Evolutionary conservation across 2,888 invertebrate genomes (phyloP).

Genomic region (Unio delphinus): DNA sequence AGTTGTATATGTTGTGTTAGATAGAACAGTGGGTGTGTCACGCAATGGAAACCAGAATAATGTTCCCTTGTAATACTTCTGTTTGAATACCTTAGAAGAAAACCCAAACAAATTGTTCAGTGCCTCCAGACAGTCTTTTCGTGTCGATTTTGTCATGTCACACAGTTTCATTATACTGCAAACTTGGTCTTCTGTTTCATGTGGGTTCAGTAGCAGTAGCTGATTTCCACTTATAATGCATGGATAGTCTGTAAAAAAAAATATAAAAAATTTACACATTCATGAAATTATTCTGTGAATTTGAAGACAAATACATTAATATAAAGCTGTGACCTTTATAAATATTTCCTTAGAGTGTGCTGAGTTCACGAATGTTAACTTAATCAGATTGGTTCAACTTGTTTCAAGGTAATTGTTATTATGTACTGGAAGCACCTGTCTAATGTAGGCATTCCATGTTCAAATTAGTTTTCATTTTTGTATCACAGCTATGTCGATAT

Average conservation of each 20-base stretch:
- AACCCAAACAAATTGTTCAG: slow-evolving; percentile 19
- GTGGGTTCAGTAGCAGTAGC: slow-evolving; percentile 26
- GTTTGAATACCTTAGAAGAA: slow-evolving; percentile 13
- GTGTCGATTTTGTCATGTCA: slow-evolving; percentile 11
- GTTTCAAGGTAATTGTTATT: too few species aligned
- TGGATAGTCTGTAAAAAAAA: slow-evolving; percentile 16
- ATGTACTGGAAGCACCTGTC: too few species aligned
- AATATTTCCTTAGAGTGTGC: too few species aligned
- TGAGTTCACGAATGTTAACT: too few species aligned
- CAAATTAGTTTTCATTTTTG: too few species aligned
- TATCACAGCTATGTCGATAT: too few species aligned
- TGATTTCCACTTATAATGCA: slow-evolving; percentile 24
- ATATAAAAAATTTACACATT: too few species aligned
- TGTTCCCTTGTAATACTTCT: slow-evolving; percentile 51
- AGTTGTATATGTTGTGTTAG: slow-evolving; percentile 44
- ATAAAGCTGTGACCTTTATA: too few species aligned
- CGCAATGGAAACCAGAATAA: slow-evolving; percentile 64
- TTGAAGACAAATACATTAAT: too few species aligned
- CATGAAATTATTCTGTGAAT: too few species aligned
- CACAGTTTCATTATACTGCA: slow-evolving; percentile 11
- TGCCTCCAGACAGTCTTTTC: slow-evolving; percentile 21
- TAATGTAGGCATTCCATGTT: too few species aligned
- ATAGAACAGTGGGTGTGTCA: slow-evolving; percentile 42
- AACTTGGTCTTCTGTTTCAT: slow-evolving; percentile 7
- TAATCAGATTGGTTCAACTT: too few species aligned